Evolutionary conservation across 2,888 invertebrate species (phyloP), one percentile per base, ranked within the genome.

Genomic region (Sympetrum striolatum): DNA sequence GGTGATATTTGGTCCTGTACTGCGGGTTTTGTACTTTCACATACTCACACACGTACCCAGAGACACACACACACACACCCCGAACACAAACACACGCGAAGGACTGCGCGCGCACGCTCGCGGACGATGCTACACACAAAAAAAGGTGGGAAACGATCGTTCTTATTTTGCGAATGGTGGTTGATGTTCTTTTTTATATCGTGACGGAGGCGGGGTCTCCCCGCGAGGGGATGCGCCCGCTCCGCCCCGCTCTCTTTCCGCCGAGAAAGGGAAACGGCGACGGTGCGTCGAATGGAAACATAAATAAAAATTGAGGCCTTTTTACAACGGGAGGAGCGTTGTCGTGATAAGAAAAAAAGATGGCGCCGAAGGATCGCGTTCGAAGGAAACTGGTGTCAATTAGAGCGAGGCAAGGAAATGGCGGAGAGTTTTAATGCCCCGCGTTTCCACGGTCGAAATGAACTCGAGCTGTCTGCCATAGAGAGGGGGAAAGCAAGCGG

Each of bases 111-210:
- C 18, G 22, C 81, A 18, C 64, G 25, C 73, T 73, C 73, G 73
- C 73, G 25, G n/a, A 81, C 81, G 48, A 44, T 44, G 44, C 10
- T 44, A 44, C 44, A 39, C 39, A 39, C 35, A n/a, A 39, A 81
- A 81, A 35, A 37, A 25, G 25, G 15, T 73, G 25, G 73, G 73
- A 31, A n/a, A 14, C 14, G 25, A 14, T 25, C 31, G 73, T 73
- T 25, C 73, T 25, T 73, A 31, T 73, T n/a, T 73, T 31, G 73
- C 14, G 80, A 73, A 90, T 14, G 31, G n/a, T 44, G 31, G 35
- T n/a, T 37, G 60, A 64, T 82, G 81, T 31, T 82, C 81, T 53
- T 53, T 53, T 82, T 86, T 90, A 39, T 90, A 64, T 44, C 44
- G 64, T 39, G n/a, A 64, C 58, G 82, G 58, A 64, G 14, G 10